Evolutionary conservation across 2,888 invertebrate genomes (phyloP), one percentile per base, ranked within the genome.

Genomic region (Macrosiphum euphorbiae): DNA sequence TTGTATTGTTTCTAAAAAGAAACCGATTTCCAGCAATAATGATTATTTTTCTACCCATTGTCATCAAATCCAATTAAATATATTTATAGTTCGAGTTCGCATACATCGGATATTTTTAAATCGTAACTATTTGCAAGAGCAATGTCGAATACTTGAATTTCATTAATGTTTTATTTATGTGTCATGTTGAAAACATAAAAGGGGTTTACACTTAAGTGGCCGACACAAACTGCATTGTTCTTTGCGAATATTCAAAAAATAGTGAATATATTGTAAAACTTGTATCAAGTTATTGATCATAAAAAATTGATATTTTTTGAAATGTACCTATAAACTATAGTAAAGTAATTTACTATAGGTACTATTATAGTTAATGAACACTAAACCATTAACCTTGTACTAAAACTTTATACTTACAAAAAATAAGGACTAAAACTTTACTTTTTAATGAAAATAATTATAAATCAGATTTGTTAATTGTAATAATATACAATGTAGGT

Each of bases 101-200:
- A n/a, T 85, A 44, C 28, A 28, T 89, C 44, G 24, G 11, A 44
- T 58, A 47, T 58, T 91, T 50, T 58, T n/a, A 91, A 84, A 85
- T 55, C n/a, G 58, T 58, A 47, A 91, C 58, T 91, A 47, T 91
- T 91, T 86, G 3, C 47, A 91, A 91, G 26, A 86, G 26, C 58
- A 91, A 86, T 86, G 85, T 58, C 47, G 47, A 47, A 47, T 47
- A 47, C 47, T 47, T 47, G 55, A 85, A 85, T 85, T 91, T 86
- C 16, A 58, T 86, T 85, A 47, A 91, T 91, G 58, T 91, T 44
- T 85, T 58, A 35, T 85, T 58, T 58, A 58, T 91, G 35, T 58
- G 35, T n/a, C 86, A n/a, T 86, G 11, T 86, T 91, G n/a, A 58
- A 86, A 91, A 91, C n/a, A 85, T 58, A 86, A 86, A 91, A 90